Evolutionary conservation across 2,113 vertebrate genomes (phyloP), one percentile per base, ranked within the genome.

Genomic region (Corythornis cristatus): DNA sequence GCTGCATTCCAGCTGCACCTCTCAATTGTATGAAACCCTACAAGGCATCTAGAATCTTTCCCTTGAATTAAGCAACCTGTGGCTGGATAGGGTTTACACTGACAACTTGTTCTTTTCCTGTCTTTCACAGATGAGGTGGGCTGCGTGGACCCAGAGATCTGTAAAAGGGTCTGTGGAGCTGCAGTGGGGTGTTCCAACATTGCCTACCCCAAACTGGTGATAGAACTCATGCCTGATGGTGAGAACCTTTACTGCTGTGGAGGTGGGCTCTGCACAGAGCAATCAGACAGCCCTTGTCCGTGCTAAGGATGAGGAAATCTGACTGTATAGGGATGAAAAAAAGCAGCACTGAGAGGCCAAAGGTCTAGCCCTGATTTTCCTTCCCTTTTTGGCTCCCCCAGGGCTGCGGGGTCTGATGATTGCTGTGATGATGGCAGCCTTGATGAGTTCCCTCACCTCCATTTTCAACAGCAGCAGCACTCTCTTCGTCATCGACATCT

Each of bases 401-500:
- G 99, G 99, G 81, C 96, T 99, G 23, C 98, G 98, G 42, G 99
- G 99, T 70, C 96, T 99, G 94, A 99, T 99, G 99, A 97, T 99
- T 9, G 99, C 99, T 0, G 99, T 99, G 79, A 98, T 99, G 95
- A 97, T 99, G 97, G 99, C 99, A 3, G 99, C 99, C 40, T 97
- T 99, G 90, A 99, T 99, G 99, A 99, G 99, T 21, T 99, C 99
- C 25, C 98, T 99, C 93, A 99, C 99, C 64, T 99, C 99, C 56
- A 98, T 99, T 93, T 99, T 99, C 97, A 99, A 99, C 94, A 99
- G 99, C 96, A 99, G 99, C 96, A 98, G 99, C 96, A 99, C 99
- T 6, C 97, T 99, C 72, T 99, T 99, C 7, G 98, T 99, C 15
- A 97, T 99, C 33, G 99, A 99, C 64, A 98, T 99, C 73, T 99